These are phyloP conservation scores for Nipponia nippon DNA, from an alignment of 2,113 vertebrate genomes.

Conservation along the genomic window DNA sequence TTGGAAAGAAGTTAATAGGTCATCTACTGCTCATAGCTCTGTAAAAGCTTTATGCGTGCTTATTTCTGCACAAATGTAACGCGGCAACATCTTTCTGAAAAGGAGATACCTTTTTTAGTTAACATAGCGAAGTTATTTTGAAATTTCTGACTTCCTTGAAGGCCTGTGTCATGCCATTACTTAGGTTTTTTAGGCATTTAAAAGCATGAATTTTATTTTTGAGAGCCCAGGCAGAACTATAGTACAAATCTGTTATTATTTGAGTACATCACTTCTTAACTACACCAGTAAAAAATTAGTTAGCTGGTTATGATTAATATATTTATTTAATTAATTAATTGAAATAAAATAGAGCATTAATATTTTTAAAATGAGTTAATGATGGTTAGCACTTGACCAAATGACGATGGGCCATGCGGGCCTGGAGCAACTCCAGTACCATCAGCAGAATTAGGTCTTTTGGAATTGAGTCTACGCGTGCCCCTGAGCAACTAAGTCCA, in stretches of 20 bases:
- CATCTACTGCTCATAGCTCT: neutral
- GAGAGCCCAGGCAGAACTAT: neutral
- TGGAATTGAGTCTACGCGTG: neutral
- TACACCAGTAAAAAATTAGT: neutral
- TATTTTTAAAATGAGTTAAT: neutral
- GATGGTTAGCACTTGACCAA: neutral
- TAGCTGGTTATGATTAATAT: neutral
- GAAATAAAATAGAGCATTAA: neutral
- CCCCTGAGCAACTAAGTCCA: neutral
- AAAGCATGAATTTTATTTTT: neutral
- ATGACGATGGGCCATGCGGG: fast-evolving
- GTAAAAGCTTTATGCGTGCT: neutral
- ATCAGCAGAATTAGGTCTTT: neutral
- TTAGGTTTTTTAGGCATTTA: neutral
- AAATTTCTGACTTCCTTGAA: neutral
- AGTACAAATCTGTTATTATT: neutral
- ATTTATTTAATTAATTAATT: neutral
- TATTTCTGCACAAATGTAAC: neutral
- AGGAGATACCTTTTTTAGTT: neutral
- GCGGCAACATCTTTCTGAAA: neutral
- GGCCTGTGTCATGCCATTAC: neutral
- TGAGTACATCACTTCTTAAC: neutral
- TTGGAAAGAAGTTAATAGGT: neutral
- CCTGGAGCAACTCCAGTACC: neutral
- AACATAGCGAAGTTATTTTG: neutral